Conservation (phyloP, 2,113 vertebrate genomes). For the Crotalus helleri region DNA sequence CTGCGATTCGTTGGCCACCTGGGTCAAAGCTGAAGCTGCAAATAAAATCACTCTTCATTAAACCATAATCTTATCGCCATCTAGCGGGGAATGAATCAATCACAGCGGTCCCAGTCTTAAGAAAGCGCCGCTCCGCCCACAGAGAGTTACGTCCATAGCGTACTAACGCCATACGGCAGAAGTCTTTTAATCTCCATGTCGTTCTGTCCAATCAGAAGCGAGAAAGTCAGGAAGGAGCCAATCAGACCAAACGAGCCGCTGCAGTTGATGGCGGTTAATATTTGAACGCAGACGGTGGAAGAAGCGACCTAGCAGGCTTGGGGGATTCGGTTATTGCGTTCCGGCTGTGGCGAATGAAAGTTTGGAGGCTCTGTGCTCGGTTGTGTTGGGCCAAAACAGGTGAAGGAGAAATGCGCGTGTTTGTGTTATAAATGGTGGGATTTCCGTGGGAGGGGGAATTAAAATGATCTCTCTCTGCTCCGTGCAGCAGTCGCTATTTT, state of each 20-base stretch:
- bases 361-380: neutral
- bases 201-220: neutral
- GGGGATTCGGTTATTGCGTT: too few relatives aligned
- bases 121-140: neutral
- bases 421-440: too few relatives aligned
- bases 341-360: neutral
- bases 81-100: neutral
- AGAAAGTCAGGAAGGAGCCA: neutral
- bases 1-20: neutral
- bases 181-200: conserved; percentile 48
- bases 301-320: neutral
- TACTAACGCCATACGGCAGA: neutral
- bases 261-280: conserved; percentile 1
- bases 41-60: neutral
- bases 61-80: neutral
- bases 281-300: conserved; percentile 16
- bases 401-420: neutral
- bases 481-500: neutral
- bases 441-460: neutral
- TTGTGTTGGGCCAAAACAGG: neutral
- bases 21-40: neutral
- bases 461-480: neutral
- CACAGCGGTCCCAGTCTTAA: neutral
- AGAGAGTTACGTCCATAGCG: too few relatives aligned
- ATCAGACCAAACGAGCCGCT: neutral